Percentiles rank a stretch among this genome's conserved stretches.
phyloP scores from a whole-genome alignment of 1,140 invertebrate genomes.

The Zaprionus ghesquierei region DNA sequence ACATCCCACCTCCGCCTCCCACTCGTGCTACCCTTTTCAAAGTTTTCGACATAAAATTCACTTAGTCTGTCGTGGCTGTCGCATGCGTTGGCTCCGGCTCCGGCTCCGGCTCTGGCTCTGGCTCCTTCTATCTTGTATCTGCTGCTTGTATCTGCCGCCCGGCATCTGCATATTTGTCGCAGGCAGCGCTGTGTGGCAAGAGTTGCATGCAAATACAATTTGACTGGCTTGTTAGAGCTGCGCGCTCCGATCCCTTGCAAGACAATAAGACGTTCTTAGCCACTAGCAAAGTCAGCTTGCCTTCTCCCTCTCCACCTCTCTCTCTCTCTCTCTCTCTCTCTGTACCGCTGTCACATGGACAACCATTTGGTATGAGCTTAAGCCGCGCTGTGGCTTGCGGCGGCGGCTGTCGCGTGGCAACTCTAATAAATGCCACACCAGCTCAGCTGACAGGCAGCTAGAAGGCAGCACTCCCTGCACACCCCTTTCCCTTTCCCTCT shows the following conservation, averaged over 20 bases:
- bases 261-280: conserved; percentile 70
- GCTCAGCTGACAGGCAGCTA: conserved; percentile 57
- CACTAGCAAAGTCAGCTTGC: conserved; percentile 26
- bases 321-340: neutral
- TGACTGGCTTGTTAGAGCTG: conserved; percentile 72
- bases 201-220: conserved; percentile 80
- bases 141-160: conserved; percentile 51
- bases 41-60: conserved; percentile 79
- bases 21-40: conserved; percentile 65
- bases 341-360: conserved; percentile 67
- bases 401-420: conserved; percentile 63
- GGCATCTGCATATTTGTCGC: conserved; percentile 78
- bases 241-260: conserved; percentile 43
- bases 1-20: neutral
- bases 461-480: neutral
- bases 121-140: neutral
- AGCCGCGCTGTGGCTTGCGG: conserved; percentile 56
- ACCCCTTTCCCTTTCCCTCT: neutral
- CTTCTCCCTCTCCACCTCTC: neutral
- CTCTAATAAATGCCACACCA: conserved; percentile 75
- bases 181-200: conserved; percentile 45
- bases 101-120: neutral
- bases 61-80: conserved; percentile 79
- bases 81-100: conserved; percentile 58
- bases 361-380: conserved; percentile 74